phyloP scores from a whole-genome alignment of 2,113 vertebrate species.

The Neopipo cinnamomea region DNA sequence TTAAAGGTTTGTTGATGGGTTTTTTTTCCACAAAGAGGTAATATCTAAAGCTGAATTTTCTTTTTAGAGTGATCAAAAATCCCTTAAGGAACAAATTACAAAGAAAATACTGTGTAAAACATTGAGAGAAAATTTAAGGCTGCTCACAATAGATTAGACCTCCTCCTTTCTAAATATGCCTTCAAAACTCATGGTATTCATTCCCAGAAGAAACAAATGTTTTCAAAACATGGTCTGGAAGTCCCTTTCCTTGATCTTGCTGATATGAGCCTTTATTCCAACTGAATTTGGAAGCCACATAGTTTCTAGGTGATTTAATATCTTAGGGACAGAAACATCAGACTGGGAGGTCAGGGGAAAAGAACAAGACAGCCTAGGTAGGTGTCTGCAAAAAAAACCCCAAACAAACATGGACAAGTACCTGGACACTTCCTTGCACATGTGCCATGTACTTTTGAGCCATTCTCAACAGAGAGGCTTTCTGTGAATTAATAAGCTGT shows the following conservation, averaged over 20 bases:
- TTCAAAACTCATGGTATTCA: constrained; percentile 9
- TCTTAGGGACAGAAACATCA: not conserved
- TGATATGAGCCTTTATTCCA: not conserved
- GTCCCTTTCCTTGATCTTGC: not conserved
- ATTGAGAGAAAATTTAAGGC: not conserved
- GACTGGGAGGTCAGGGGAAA: not conserved
- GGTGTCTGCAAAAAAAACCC: not conserved
- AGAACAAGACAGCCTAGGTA: not conserved
- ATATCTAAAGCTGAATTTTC: not conserved
- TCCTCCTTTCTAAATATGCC: not conserved
- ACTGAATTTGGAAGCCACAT: not conserved
- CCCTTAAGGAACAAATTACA: not conserved
- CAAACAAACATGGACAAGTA: not conserved
- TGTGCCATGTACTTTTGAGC: not conserved
- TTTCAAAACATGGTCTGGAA: constrained; percentile 12
- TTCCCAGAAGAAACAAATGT: constrained; percentile 39
- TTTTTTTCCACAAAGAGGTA: not conserved
- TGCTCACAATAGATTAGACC: not conserved
- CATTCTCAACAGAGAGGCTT: not conserved
- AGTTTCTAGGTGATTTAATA: not conserved
- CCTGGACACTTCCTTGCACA: not conserved
- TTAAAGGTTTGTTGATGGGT: not conserved
- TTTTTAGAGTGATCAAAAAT: not conserved
- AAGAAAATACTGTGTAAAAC: not conserved
- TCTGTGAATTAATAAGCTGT: not conserved